phyloP scores from a whole-genome alignment of 2,113 vertebrate genomes.

The Numida meleagris region DNA sequence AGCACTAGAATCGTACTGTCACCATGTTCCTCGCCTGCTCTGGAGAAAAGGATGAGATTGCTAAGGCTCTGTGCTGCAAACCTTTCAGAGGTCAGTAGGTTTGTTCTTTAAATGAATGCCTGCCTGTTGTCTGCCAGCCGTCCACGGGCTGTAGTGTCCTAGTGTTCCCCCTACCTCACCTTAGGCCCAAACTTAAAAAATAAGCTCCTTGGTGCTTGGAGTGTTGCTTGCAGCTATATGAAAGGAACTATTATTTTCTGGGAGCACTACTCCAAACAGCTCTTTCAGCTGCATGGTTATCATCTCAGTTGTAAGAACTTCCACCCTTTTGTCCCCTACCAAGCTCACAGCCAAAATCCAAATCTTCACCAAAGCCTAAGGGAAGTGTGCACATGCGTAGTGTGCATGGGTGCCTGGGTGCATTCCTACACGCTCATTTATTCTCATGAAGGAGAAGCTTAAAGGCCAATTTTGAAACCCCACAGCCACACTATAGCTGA shows the following conservation, averaged over 20 bases:
- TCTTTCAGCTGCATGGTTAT: neutral
- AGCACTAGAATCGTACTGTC: neutral
- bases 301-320: neutral
- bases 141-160: neutral
- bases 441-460: neutral
- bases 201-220: neutral
- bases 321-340: neutral
- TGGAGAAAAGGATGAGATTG: neutral
- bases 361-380: neutral
- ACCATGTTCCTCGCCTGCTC: neutral
- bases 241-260: conserved; percentile 4
- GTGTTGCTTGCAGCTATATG: neutral
- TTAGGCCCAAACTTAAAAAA: neutral
- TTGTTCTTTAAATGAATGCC: neutral
- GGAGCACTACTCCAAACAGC: neutral
- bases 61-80: neutral
- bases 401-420: too few species aligned
- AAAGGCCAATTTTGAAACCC: neutral
- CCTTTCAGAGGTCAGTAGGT: neutral
- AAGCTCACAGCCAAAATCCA: neutral
- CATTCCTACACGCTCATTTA: neutral
- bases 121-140: neutral
- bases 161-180: neutral
- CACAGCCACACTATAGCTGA: neutral
- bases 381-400: neutral